These are phyloP conservation scores for Rhadinocentrus ornatus DNA, from an alignment of 2,797 vertebrate species.

Conservation along the genomic window DNA sequence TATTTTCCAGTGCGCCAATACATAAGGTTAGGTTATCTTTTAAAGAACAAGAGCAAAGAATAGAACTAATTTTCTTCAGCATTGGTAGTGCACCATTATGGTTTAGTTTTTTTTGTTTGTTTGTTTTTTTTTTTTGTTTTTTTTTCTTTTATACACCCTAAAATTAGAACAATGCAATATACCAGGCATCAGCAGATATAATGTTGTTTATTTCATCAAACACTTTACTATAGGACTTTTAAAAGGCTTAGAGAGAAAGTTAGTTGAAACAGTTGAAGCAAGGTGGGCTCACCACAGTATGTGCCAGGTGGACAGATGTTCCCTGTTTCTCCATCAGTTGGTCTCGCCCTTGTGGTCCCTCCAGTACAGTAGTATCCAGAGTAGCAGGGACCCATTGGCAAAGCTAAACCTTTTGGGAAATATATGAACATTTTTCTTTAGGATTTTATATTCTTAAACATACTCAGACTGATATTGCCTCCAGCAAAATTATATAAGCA, in stretches of 20 bases:
- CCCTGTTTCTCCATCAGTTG: constrained; percentile 86
- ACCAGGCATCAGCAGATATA: neutral
- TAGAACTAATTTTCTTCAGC: neutral
- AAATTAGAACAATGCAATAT: neutral
- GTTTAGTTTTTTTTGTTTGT: neutral
- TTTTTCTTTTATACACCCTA: neutral
- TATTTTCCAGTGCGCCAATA: neutral
- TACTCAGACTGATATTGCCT: neutral
- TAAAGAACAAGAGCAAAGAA: neutral
- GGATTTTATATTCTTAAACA: neutral
- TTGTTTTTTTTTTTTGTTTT: neutral
- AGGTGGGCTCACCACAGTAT: constrained; percentile 86
- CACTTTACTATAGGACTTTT: neutral
- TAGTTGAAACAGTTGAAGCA: neutral
- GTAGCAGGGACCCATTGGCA: constrained; percentile 86
- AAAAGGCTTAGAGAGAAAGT: constrained; percentile 19
- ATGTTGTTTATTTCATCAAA: neutral
- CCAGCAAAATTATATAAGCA: constrained; percentile 1
- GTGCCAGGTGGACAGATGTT: constrained; percentile 87
- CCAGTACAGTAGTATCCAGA: constrained; percentile 89
- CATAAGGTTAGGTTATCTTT: neutral
- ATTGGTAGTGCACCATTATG: neutral
- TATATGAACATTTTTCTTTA: constrained; percentile 11
- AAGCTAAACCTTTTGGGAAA: constrained; percentile 82
- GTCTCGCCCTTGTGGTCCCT: constrained; percentile 82